phyloP scores from a whole-genome alignment of 2,797 vertebrate species.

The Gallinago nigripennis region DNA sequence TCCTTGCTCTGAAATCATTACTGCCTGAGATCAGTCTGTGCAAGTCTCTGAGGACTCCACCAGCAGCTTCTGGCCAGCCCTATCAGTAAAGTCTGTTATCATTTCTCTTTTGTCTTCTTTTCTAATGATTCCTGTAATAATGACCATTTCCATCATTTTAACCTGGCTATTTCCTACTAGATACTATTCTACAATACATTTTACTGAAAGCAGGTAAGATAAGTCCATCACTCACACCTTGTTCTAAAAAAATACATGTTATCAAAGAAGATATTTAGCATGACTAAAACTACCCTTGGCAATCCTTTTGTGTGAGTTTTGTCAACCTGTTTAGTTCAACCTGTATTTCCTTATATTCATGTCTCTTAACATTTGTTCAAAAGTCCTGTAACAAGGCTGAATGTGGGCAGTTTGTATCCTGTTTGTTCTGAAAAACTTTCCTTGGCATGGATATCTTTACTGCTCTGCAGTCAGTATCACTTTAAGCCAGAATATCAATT shows the following conservation, averaged over 20 bases:
- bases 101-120: neutral
- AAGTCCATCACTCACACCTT: neutral
- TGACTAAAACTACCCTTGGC: neutral
- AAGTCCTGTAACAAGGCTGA: neutral
- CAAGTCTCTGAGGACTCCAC: neutral
- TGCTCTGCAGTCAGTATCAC: neutral
- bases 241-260: neutral
- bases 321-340: neutral
- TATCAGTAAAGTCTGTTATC: neutral
- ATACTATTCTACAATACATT: neutral
- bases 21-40: neutral
- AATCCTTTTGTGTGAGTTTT: fast-evolving
- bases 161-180: neutral
- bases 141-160: neutral
- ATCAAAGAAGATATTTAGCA: neutral
- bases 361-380: neutral
- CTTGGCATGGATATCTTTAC: neutral
- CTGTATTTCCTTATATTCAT: neutral
- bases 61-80: neutral
- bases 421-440: neutral
- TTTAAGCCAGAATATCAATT: neutral
- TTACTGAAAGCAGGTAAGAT: neutral
- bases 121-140: neutral
- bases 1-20: neutral
- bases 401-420: neutral